Evolutionary conservation across 2,113 vertebrate genomes (phyloP), one percentile per base, ranked within the genome.

Genomic region (Vulpes ferrilata): DNA sequence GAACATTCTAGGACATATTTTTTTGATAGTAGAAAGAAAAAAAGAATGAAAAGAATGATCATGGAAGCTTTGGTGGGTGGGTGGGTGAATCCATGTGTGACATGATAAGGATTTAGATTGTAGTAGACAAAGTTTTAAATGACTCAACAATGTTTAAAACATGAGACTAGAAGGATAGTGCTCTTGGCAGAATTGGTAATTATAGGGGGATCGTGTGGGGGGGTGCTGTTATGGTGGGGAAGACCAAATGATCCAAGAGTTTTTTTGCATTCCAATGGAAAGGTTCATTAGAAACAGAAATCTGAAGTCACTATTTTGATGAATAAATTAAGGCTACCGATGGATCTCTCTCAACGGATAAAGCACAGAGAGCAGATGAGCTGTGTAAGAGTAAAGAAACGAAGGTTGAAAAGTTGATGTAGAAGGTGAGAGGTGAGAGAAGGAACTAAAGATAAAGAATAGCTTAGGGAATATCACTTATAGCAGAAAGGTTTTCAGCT

Each of bases 231-330:
- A 9, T 9, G 5, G 22, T 71, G 1, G 9, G 27, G 11, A 65
- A 82, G 11, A 91, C 3, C 7, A 35, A 76, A 59, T 62, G 53
- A 86, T 16, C 19, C 16, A 48, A 67, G 19, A 62, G 4, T 89
- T 51, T 55, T 85, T 88, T 73, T 43, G 16, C 22, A 43, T 93
- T 64, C 35, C 9, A n/a, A 19, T 38, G 8, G 32, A 94, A 57
- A 92, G 1, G 5, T 67, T 3, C 12, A n/a, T 1, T 55, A 80
- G 25, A 80, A 83, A 51, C 4, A 35, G 13, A 93, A 93, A 79
- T 35, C 55, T 88, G 60, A 96, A 84, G 78, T 65, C 69, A 53
- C 9, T 35, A 62, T 89, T 86, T 93, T 65, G 69, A 59, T 88
- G 16, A 57, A 88, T 81, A 82, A 85, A 12, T 87, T 82, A 71